A percentile compares a stretch with the other conserved stretches of the same genome.
These are phyloP conservation scores for Chitala chitala DNA, from an alignment of 2,113 vertebrate genomes.

Conservation along the genomic window DNA sequence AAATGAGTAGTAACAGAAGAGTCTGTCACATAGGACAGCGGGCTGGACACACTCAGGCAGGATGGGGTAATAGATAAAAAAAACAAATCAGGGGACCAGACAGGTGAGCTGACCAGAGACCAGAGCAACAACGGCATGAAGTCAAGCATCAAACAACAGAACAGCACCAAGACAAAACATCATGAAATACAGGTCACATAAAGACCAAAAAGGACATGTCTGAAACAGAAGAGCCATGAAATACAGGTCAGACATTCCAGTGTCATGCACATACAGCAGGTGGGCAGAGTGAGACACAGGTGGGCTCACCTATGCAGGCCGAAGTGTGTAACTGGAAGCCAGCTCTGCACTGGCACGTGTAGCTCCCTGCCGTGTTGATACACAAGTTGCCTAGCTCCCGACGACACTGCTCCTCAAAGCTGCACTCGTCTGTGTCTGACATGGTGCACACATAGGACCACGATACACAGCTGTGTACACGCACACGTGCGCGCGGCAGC, in stretches of 20 bases:
- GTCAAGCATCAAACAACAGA: neutral
- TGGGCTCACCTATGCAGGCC: constrained; percentile 57
- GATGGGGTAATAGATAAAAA: neutral
- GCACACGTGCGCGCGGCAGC: neutral
- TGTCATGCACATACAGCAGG: neutral
- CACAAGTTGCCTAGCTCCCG: constrained; percentile 65
- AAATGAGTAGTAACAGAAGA: too few species aligned
- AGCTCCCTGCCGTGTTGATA: constrained; percentile 66
- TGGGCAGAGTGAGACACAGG: neutral
- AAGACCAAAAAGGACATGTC: too few species aligned
- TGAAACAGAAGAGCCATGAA: neutral
- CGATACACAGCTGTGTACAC: neutral
- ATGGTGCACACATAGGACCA: neutral
- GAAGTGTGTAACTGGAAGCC: constrained; percentile 59
- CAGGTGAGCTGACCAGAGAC: neutral
- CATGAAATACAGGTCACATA: too few species aligned
- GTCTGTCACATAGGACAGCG: too few species aligned
- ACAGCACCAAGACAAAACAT: too few species aligned
- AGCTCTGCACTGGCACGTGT: constrained; percentile 56
- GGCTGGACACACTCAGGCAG: too few species aligned
- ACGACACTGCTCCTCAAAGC: constrained; percentile 61
- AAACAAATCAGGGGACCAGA: neutral
- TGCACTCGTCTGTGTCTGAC: constrained; percentile 69
- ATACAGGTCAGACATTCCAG: neutral
- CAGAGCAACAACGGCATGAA: too few species aligned